Evolutionary conservation across 2,797 vertebrate species (phyloP).

Genomic region (Urosaurus nigricauda): DNA sequence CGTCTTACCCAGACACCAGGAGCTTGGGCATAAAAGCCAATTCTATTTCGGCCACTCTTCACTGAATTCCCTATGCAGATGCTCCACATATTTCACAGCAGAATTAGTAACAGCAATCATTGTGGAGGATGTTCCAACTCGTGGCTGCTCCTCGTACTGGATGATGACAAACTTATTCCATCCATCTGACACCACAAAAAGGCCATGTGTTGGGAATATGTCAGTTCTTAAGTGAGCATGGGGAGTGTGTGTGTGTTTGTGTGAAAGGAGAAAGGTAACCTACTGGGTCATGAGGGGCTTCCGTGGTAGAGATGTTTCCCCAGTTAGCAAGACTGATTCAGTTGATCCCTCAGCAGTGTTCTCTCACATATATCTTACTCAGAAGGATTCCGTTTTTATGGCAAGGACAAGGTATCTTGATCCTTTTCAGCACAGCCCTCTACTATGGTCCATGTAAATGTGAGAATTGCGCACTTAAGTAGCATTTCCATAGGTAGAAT

Average conservation of each 20-base stretch:
- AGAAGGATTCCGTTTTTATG: slow-evolving; percentile 54
- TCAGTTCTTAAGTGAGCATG: slow-evolving; percentile 11
- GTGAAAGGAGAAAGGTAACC: not conserved
- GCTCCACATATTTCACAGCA: slow-evolving; percentile 73
- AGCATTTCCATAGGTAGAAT: slow-evolving; percentile 66
- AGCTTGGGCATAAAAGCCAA: slow-evolving; percentile 73
- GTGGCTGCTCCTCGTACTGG: slow-evolving; percentile 54
- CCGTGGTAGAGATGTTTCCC: slow-evolving; percentile 47
- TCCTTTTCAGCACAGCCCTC: slow-evolving; percentile 58
- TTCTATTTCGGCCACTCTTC: slow-evolving; percentile 79
- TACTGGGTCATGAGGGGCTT: slow-evolving; percentile 49
- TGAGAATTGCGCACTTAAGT: slow-evolving; percentile 69
- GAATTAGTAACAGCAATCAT: slow-evolving; percentile 78
- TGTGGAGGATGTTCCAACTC: slow-evolving; percentile 66
- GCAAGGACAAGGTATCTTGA: slow-evolving; percentile 61
- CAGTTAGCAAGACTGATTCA: slow-evolving; percentile 51
- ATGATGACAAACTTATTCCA: slow-evolving; percentile 74
- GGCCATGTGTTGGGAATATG: slow-evolving; percentile 45
- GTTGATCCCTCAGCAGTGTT: slow-evolving; percentile 47
- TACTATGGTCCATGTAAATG: slow-evolving; percentile 55
- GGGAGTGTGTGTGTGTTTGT: not conserved
- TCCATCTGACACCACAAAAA: slow-evolving; percentile 65
- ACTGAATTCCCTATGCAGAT: slow-evolving; percentile 79
- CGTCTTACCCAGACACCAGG: slow-evolving; percentile 75
- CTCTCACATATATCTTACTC: slow-evolving; percentile 28